Evolutionary conservation across 2,113 vertebrate genomes (phyloP).

Genomic region (Oryzias javanicus): DNA sequence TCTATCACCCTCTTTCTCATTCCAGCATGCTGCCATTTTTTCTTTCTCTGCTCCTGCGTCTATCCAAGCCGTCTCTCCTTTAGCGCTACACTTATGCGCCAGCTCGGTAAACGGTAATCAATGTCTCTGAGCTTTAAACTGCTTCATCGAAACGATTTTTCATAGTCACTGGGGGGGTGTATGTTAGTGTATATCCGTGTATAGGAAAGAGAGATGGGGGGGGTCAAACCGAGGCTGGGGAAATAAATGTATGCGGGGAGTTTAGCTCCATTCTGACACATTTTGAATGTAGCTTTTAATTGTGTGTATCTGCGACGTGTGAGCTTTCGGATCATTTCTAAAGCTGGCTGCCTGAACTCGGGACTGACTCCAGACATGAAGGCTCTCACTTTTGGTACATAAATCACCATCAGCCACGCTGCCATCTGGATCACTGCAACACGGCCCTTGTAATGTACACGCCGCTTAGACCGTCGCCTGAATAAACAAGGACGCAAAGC

Average conservation of each 20-base stretch:
- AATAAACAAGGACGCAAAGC: slow-evolving; percentile 53
- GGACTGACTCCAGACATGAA: slow-evolving; percentile 53
- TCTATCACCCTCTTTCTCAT: slow-evolving; percentile 45
- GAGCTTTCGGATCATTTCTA: slow-evolving; percentile 36
- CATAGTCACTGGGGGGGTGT: slow-evolving; percentile 8
- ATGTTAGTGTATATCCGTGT: not conserved
- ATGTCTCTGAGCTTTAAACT: slow-evolving; percentile 65
- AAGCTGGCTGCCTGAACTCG: slow-evolving; percentile 52
- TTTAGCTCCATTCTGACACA: slow-evolving; percentile 5
- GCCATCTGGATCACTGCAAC: slow-evolving; percentile 72
- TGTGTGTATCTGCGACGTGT: slow-evolving; percentile 21
- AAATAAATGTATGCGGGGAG: not conserved
- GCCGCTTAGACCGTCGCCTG: slow-evolving; percentile 58
- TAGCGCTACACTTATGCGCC: slow-evolving; percentile 65
- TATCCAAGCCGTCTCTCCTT: slow-evolving; percentile 46
- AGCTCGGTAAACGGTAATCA: slow-evolving; percentile 78
- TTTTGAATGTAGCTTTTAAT: slow-evolving; percentile 2
- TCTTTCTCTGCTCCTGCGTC: slow-evolving; percentile 10
- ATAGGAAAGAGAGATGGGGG: slow-evolving; percentile 6
- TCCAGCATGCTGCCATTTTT: slow-evolving; percentile 3
- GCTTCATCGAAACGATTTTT: slow-evolving; percentile 71
- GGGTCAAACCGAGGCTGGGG: not conserved
- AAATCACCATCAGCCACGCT: slow-evolving; percentile 74
- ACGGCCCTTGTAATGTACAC: slow-evolving; percentile 66
- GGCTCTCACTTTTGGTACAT: slow-evolving; percentile 68